A percentile compares a stretch with the other conserved stretches of the same genome.
phyloP scores from a whole-genome alignment of 23 tunicate species.

The Botrylloides violaceus region DNA sequence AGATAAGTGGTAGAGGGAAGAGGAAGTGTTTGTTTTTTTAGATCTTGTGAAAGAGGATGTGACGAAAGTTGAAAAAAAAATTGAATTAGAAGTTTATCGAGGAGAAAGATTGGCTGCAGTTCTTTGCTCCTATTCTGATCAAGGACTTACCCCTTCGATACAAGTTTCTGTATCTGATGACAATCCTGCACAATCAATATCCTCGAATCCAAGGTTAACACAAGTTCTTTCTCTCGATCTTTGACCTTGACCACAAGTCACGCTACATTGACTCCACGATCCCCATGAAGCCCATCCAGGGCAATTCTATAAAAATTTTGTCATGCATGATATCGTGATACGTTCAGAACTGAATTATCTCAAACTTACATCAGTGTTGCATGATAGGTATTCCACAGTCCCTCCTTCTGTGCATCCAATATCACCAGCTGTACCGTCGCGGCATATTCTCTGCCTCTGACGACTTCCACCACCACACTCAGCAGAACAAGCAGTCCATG shows the following conservation, averaged over 20 bases:
- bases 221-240: slow-evolving; percentile 49
- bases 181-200: slow-evolving; percentile 8
- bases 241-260: slow-evolving; percentile 64
- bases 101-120: neutral
- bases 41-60: too few relatives aligned
- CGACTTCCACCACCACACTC: slow-evolving; percentile 65
- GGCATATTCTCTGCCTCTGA: slow-evolving; percentile 27
- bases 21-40: too few relatives aligned
- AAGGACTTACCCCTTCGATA: slow-evolving; percentile 16
- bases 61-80: too few relatives aligned
- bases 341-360: neutral
- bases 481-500: slow-evolving; percentile 55
- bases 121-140: neutral
- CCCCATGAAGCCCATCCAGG: slow-evolving; percentile 44
- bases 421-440: slow-evolving; percentile 46
- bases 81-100: too few relatives aligned
- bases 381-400: slow-evolving; percentile 26
- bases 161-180: slow-evolving; percentile 13
- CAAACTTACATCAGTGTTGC: slow-evolving; percentile 50
- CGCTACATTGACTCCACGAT: slow-evolving; percentile 61
- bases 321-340: too few relatives aligned
- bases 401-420: slow-evolving; percentile 60
- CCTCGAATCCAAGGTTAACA: slow-evolving; percentile 35
- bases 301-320: slow-evolving; percentile 11
- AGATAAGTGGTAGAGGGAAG: too few relatives aligned